phyloP scores from a whole-genome alignment of 2,888 invertebrate species.

The Noctua janthina region DNA sequence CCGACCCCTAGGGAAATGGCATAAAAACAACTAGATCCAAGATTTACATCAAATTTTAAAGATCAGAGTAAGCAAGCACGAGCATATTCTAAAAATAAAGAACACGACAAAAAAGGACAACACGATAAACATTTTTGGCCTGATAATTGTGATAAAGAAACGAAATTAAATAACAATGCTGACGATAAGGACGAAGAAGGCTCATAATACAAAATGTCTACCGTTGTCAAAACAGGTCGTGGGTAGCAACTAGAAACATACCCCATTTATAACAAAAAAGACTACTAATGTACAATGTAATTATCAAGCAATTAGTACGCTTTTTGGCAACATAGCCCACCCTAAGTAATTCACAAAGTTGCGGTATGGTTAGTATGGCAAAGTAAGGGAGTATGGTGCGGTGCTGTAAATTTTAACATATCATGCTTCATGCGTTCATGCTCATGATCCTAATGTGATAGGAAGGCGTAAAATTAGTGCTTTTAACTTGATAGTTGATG shows the following conservation, averaged over 20 bases:
- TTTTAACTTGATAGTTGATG: conserved; percentile 42
- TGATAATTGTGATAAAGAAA: conserved; percentile 1
- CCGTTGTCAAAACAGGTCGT: conserved; percentile 24
- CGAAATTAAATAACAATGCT: conserved; percentile 11
- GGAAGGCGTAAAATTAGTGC: conserved; percentile 37
- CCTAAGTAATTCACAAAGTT: conserved; percentile 43
- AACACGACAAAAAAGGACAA: background rate
- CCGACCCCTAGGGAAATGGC: background rate
- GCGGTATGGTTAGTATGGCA: background rate
- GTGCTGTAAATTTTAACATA: conserved; percentile 16
- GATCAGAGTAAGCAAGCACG: background rate
- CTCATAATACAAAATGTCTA: conserved; percentile 21
- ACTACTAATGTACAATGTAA: conserved; percentile 45
- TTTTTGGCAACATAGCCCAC: conserved; percentile 39
- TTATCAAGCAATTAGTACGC: conserved; percentile 54
- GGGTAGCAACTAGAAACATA: background rate
- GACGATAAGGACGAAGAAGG: background rate
- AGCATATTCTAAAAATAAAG: background rate
- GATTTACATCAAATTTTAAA: conserved; percentile 5
- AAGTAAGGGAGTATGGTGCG: conserved; percentile 14
- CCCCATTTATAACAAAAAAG: conserved; percentile 16
- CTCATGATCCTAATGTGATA: conserved; percentile 25
- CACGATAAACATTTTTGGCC: background rate
- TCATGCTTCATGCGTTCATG: conserved; percentile 31
- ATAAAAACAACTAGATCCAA: background rate